Percentiles rank a stretch among this genome's conserved stretches.
Conservation (phyloP, 2,113 vertebrate species). For the Azemiops feae region DNA sequence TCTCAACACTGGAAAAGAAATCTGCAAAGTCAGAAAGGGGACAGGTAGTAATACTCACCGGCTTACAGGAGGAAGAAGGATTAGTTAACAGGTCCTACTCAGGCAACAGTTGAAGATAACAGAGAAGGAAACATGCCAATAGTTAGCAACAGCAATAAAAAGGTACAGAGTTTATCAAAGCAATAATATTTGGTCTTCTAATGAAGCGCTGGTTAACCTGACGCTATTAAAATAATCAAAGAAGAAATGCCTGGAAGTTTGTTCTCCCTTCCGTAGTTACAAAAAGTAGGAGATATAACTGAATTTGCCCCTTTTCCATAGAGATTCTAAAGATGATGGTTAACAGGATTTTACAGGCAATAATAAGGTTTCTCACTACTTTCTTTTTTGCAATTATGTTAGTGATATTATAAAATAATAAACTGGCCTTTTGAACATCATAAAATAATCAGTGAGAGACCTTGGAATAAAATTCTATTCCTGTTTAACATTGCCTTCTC, state of each 20-base stretch:
- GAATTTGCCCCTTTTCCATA: slow-evolving; percentile 11
- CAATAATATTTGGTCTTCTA: slow-evolving; percentile 53
- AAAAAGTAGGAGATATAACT: neutral
- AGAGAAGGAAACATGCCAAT: slow-evolving; percentile 84
- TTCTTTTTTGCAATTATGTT: neutral
- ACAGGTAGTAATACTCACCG: slow-evolving; percentile 80
- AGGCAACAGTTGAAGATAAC: slow-evolving; percentile 79
- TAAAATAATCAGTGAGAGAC: slow-evolving; percentile 1
- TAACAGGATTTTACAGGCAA: neutral
- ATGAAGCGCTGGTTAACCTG: slow-evolving; percentile 36
- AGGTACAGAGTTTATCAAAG: slow-evolving; percentile 67
- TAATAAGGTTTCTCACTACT: neutral
- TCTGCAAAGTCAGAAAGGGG: neutral
- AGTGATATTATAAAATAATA: neutral
- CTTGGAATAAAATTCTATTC: slow-evolving; percentile 18
- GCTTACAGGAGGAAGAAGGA: slow-evolving; percentile 82
- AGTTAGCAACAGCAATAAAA: slow-evolving; percentile 65
- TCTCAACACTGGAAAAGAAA: slow-evolving; percentile 7
- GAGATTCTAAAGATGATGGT: neutral
- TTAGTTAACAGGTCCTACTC: slow-evolving; percentile 96
- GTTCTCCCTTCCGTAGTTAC: slow-evolving; percentile 45
- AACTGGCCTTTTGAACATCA: slow-evolving; percentile 32
- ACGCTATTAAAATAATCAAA: slow-evolving; percentile 36
- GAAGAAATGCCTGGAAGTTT: slow-evolving; percentile 41
- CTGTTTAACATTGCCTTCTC: slow-evolving; percentile 19